phyloP scores from a whole-genome alignment of 2,113 vertebrate genomes.

The Paratilapia polleni region DNA sequence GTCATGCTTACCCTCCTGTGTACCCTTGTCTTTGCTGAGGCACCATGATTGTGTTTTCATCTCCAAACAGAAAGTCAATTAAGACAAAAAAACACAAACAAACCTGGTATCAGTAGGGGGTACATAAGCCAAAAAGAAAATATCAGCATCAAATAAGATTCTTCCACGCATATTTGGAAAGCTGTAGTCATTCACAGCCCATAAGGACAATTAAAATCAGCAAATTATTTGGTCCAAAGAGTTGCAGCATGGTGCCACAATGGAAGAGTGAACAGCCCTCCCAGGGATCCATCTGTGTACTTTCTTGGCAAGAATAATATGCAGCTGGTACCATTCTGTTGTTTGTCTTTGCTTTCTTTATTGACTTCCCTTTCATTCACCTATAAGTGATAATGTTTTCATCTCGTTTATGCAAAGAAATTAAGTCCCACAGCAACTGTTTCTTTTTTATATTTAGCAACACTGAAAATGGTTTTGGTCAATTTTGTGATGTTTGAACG shows the following conservation, averaged over 20 bases:
- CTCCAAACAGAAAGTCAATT: slow-evolving; percentile 3
- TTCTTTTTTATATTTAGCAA: neutral
- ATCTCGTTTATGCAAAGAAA: neutral
- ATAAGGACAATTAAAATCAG: neutral
- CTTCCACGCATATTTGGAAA: neutral
- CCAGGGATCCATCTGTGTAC: neutral
- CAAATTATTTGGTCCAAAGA: neutral
- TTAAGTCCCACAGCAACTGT: neutral
- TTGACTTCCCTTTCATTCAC: neutral
- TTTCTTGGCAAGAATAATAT: slow-evolving; percentile 10
- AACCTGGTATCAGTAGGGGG: slow-evolving; percentile 1
- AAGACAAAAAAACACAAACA: neutral
- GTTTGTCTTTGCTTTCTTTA: neutral
- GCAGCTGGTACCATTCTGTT: neutral
- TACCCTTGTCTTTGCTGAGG: neutral
- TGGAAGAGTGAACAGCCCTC: neutral
- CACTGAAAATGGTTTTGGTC: neutral
- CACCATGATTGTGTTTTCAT: slow-evolving; percentile 12
- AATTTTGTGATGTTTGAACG: neutral
- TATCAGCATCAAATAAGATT: neutral
- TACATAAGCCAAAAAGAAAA: neutral
- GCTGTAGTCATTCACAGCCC: neutral
- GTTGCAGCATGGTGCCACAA: neutral
- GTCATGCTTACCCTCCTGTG: slow-evolving; percentile 5
- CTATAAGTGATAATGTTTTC: neutral